A percentile compares a stretch with the other conserved stretches of the same genome.
Conservation (phyloP, 2,888 invertebrate species). For the Archaeoteleia sp. region DNA sequence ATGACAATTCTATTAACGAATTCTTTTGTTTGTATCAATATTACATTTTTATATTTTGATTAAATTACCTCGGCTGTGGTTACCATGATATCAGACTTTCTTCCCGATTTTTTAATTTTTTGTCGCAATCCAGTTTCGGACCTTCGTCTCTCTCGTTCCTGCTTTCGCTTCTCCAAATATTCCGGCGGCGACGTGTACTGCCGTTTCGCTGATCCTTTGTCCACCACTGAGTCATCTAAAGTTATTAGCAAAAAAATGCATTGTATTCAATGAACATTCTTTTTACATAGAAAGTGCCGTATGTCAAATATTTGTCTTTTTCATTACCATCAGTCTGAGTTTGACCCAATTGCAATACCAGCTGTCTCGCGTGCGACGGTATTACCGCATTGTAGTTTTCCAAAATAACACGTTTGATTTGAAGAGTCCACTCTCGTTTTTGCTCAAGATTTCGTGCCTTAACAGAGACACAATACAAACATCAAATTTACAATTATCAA, state of each 20-base stretch:
- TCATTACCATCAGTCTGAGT: conserved; percentile 81
- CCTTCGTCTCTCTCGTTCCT: conserved; percentile 82
- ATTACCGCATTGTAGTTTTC: conserved; percentile 96
- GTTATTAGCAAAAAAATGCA: no score
- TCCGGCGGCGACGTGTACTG: conserved; percentile 88
- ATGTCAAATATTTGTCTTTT: conserved; percentile 4
- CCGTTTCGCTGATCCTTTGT: conserved; percentile 82
- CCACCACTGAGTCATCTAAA: conserved; percentile 80
- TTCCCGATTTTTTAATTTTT: conserved; percentile 78
- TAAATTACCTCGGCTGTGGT: conserved; percentile 65
- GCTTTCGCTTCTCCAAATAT: conserved; percentile 90
- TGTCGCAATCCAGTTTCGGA: conserved; percentile 79
- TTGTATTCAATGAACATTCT: no score
- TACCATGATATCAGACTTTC: conserved; percentile 73
- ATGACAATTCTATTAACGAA: no score
- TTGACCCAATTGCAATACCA: conserved; percentile 92
- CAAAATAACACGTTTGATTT: conserved; percentile 90
- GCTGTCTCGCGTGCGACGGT: conserved; percentile 93
- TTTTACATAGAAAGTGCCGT: no score
- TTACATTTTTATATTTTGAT: conserved; percentile 2
- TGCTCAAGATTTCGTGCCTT: conserved; percentile 87
- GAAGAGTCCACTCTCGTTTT: conserved; percentile 89
- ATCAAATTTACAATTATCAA: no score
- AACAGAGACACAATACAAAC: conserved; percentile 27
- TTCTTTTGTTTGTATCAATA: neutral